Evolutionary conservation across 1,140 invertebrate genomes (phyloP), one percentile per base, ranked within the genome.

Genomic region (Gryllus bimaculatus): DNA sequence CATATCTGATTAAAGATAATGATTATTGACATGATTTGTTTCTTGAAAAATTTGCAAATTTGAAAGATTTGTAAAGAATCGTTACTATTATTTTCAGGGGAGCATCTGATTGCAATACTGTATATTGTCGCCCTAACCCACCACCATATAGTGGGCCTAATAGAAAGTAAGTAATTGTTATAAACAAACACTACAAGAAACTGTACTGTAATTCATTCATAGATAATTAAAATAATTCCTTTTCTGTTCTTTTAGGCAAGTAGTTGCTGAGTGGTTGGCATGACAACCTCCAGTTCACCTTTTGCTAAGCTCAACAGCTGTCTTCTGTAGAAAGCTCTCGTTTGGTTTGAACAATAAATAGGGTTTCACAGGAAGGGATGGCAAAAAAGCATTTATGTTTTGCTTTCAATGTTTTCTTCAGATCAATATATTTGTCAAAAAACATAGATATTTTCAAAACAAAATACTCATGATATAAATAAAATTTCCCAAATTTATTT

Each of bases 101-200:
- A 39, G n/a, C 76, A 7, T 20, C 75, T 74, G 79, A 79, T 47
- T 74, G 49, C 75, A 79, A 47, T 47, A 21, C 79, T 20, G 54
- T 66, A 3, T 77, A 77, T 21, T 79, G 75, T 48, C 79, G 79
- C 13, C 79, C 79, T 15, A 73, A 79, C 47, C 79, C 79, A 13
- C 79, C 79, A 39, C 79, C 79, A 13, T 79, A 79, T 15, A 39
- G 20, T 26, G 79, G 75, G 12, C 79, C 76, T 21, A 66, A 48
- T 6, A 74, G 75, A 8, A 79, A 66, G 79, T 79, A 76, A 74
- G 79, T 12, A 73, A 39, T 1, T 39, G 26, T 39, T 39, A 39
- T 39, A 39, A n/a, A 39, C 26, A 39, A 39, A 39, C 26, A 1
- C 26, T 54, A 7, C 75, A 75, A 20, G 8, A 75, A 18, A 48